Evolutionary conservation across 2,113 vertebrate genomes (phyloP).

Genomic region (Talpa occidentalis): DNA sequence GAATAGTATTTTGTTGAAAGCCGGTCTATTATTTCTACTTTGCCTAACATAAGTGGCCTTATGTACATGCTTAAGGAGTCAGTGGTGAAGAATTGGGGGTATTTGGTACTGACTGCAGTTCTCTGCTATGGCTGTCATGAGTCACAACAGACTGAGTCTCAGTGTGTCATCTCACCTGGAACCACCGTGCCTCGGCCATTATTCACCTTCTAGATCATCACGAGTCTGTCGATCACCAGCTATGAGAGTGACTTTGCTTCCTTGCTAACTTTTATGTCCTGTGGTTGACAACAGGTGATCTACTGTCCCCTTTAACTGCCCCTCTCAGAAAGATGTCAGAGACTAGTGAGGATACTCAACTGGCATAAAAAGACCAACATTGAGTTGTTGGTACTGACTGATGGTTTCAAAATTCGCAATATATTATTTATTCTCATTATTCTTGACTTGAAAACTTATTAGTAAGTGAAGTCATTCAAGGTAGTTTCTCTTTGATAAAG

Average conservation of each 20-base stretch:
- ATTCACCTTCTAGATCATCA: neutral
- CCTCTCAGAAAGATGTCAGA: neutral
- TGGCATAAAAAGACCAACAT: neutral
- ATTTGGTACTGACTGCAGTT: neutral
- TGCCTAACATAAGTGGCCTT: neutral
- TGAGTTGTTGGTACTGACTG: neutral
- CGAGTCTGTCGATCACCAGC: neutral
- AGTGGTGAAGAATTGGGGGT: neutral
- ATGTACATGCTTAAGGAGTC: neutral
- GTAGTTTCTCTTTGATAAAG: neutral
- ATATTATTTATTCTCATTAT: neutral
- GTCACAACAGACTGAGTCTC: neutral
- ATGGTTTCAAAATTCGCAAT: neutral
- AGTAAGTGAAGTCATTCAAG: neutral
- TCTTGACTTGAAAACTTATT: constrained; percentile 2
- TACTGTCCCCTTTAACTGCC: neutral
- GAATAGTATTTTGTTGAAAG: neutral
- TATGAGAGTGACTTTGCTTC: neutral
- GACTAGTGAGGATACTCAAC: neutral
- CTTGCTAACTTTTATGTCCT: neutral
- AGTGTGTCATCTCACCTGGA: neutral
- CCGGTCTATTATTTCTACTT: neutral
- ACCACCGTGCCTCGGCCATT: neutral
- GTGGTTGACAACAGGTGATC: neutral
- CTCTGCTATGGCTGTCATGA: neutral